These are phyloP conservation scores for Perizoma flavofasciatum DNA, from an alignment of 2,888 invertebrate genomes.

Conservation along the genomic window DNA sequence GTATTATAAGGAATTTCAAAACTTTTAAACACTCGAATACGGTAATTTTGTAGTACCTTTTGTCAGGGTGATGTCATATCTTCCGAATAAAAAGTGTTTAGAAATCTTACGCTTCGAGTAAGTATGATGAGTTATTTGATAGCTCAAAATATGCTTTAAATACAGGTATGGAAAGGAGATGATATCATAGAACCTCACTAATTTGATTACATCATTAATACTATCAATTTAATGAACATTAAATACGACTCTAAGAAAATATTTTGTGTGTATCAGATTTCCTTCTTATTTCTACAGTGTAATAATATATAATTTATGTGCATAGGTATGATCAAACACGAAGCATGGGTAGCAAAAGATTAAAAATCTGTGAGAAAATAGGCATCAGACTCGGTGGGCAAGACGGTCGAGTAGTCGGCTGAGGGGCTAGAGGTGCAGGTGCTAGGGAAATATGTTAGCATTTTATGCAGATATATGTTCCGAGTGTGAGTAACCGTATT, in stretches of 20 bases:
- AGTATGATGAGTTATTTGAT: conserved; percentile 32
- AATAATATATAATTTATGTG: conserved; percentile 5
- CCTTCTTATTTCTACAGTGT: conserved; percentile 15
- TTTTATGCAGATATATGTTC: too few species aligned
- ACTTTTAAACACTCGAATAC: conserved; percentile 42
- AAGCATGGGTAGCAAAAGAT: too few species aligned
- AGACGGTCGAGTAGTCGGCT: too few species aligned
- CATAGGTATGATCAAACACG: conserved; percentile 3
- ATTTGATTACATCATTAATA: conserved; percentile 36
- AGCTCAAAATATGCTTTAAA: conserved; percentile 14
- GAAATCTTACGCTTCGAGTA: conserved; percentile 19
- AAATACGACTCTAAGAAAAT: conserved; percentile 24
- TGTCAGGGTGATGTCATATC: conserved; percentile 34
- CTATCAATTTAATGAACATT: conserved; percentile 34
- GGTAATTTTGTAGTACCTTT: conserved; percentile 56
- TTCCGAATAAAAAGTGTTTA: conserved; percentile 15
- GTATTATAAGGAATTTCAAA: conserved; percentile 47
- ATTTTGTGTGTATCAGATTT: conserved; percentile 22
- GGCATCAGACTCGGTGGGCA: too few species aligned
- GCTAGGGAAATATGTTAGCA: too few species aligned
- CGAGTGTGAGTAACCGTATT: too few species aligned
- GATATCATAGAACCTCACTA: conserved; percentile 39
- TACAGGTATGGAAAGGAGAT: conserved; percentile 28
- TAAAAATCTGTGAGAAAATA: too few species aligned
- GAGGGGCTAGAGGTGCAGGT: too few species aligned